These are phyloP conservation scores for Rhodinocichla rosea DNA, from an alignment of 2,113 vertebrate genomes.

Conservation along the genomic window DNA sequence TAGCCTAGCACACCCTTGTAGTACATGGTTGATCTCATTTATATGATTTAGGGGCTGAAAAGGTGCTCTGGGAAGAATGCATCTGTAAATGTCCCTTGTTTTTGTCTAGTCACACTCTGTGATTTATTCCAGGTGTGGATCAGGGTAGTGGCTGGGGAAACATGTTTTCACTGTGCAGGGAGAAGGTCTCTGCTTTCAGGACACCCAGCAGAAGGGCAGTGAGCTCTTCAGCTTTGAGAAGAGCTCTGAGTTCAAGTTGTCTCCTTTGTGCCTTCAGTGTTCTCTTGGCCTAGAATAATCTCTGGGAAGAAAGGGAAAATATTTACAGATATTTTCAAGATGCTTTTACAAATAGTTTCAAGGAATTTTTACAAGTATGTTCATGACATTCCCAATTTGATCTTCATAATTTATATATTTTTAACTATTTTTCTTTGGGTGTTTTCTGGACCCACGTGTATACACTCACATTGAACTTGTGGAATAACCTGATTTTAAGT, in stretches of 20 bases:
- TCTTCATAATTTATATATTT: not conserved
- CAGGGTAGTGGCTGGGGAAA: not conserved
- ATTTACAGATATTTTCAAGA: not conserved
- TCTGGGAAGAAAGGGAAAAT: not conserved
- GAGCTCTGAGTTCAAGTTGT: not conserved
- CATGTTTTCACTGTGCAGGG: not conserved
- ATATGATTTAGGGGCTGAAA: not conserved
- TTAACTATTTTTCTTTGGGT: fast-evolving
- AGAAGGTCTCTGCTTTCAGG: not conserved
- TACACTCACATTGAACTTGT: not conserved
- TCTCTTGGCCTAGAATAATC: not conserved
- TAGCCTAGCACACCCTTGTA: not conserved
- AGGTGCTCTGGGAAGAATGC: not conserved
- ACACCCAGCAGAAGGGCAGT: not conserved
- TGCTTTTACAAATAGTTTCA: not conserved
- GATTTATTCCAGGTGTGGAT: not conserved
- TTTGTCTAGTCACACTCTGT: not conserved
- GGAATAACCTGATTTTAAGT: not conserved
- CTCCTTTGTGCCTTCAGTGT: not conserved
- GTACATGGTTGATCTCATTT: not conserved
- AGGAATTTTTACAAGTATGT: not conserved
- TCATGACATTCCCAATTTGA: not conserved
- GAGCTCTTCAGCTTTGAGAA: not conserved
- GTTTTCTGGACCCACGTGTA: fast-evolving
- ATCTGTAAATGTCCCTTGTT: not conserved